Conservation (phyloP, 2,797 vertebrate genomes). For the Gymnocypris eckloni region DNA sequence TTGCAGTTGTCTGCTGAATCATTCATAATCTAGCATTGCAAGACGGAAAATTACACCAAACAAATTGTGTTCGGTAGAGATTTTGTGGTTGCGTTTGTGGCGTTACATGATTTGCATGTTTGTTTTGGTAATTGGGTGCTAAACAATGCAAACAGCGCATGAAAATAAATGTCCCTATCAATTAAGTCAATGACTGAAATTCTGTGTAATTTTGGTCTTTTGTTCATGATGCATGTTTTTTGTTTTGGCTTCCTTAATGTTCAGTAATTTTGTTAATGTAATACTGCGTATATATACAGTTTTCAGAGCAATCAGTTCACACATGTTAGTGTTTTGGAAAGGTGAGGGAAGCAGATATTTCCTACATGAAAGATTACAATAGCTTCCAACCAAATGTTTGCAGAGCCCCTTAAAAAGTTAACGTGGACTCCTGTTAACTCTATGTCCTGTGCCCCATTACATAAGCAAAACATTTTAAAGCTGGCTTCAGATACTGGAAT, state of each 20-base stretch:
- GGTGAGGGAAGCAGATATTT: neutral
- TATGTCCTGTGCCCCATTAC: neutral
- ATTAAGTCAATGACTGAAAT: neutral
- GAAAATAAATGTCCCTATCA: neutral
- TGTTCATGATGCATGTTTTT: neutral
- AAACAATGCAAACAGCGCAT: constrained; percentile 7
- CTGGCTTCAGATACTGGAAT: constrained; percentile 9
- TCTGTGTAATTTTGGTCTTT: neutral
- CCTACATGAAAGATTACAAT: neutral
- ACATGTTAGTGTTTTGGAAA: neutral
- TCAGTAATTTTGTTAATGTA: neutral
- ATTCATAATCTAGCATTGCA: neutral
- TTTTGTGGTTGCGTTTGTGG: neutral
- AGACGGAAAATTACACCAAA: neutral
- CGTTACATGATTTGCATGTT: neutral
- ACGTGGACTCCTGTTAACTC: neutral
- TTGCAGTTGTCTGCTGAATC: neutral
- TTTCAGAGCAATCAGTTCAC: neutral
- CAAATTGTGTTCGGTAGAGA: neutral
- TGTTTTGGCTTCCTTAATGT: neutral
- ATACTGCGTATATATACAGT: neutral
- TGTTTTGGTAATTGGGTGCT: neutral
- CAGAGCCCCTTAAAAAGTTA: neutral
- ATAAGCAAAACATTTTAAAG: constrained; percentile 17
- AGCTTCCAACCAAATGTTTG: neutral